phyloP scores from a whole-genome alignment of 2,113 vertebrate species.

The Taxidea taxus region DNA sequence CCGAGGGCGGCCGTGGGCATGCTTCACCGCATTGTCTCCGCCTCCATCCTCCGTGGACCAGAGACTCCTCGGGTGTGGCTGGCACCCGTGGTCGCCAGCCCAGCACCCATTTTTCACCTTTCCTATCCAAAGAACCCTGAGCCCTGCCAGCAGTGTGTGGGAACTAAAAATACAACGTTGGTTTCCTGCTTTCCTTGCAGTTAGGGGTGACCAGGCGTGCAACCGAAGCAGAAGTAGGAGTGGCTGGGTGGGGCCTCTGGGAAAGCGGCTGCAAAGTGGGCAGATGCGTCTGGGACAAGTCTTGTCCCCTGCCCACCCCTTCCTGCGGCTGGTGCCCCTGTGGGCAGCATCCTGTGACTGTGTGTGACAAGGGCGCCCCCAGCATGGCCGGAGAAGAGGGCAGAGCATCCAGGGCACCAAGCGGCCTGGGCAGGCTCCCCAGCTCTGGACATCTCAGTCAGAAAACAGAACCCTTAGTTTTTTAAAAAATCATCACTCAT shows the following conservation, averaged over 20 bases:
- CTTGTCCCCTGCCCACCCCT: not conserved
- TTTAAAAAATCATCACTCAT: not conserved
- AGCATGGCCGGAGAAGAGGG: not conserved
- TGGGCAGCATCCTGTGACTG: not conserved
- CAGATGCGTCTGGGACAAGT: not conserved
- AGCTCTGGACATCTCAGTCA: not conserved
- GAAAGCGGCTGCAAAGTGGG: not conserved
- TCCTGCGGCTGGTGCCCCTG: not conserved
- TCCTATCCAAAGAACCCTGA: not conserved
- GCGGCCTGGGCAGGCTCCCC: not conserved
- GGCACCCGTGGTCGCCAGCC: not conserved
- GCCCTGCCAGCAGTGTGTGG: not conserved
- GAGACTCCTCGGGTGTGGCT: not conserved
- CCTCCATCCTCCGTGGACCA: not conserved
- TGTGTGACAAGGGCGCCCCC: no score
- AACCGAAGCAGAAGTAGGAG: slow-evolving; percentile 13
- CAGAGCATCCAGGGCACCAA: not conserved
- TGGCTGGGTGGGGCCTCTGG: not conserved
- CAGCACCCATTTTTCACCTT: not conserved
- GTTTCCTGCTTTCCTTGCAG: not conserved
- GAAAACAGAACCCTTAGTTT: not conserved
- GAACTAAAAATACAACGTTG: not conserved
- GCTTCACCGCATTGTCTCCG: not conserved
- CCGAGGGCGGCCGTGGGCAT: not conserved
- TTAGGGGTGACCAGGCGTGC: not conserved